A percentile compares a stretch with the other conserved stretches of the same genome.
Evolutionary conservation across 2,888 invertebrate genomes (phyloP).

Genomic region (Theretra japonica): DNA sequence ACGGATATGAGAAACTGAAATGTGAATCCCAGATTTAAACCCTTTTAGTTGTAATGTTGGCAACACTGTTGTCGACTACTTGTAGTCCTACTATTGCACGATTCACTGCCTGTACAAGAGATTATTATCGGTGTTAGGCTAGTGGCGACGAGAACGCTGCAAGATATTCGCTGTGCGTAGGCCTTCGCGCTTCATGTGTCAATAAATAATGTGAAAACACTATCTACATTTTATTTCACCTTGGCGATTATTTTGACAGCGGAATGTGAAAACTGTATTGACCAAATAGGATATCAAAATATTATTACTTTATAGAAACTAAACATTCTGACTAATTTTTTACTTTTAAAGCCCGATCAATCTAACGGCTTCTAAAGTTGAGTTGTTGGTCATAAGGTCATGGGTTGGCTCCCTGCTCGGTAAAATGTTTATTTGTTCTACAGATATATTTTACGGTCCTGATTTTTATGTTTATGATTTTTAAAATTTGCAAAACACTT

Average conservation of each 20-base stretch:
- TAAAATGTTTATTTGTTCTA: too few species aligned
- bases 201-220: slow-evolving; percentile 76
- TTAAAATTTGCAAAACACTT: neutral
- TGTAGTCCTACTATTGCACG: slow-evolving; percentile 10
- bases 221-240: slow-evolving; percentile 39
- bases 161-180: slow-evolving; percentile 65
- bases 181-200: slow-evolving; percentile 78
- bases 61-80: slow-evolving; percentile 19
- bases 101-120: slow-evolving; percentile 71
- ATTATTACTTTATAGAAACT: too few species aligned
- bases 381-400: too few species aligned
- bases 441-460: too few species aligned
- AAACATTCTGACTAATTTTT: too few species aligned
- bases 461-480: neutral
- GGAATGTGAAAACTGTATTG: neutral
- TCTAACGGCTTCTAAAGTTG: too few species aligned
- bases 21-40: neutral
- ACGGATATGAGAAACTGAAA: neutral
- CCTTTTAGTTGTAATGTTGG: slow-evolving; percentile 3
- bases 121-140: slow-evolving; percentile 71
- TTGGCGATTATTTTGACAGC: slow-evolving; percentile 26
- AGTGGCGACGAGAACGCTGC: slow-evolving; percentile 57
- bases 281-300: too few species aligned
- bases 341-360: too few species aligned
- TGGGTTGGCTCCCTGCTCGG: too few species aligned